Evolutionary conservation across 2,113 vertebrate genomes (phyloP).

Genomic region (Asarcornis scutulata): DNA sequence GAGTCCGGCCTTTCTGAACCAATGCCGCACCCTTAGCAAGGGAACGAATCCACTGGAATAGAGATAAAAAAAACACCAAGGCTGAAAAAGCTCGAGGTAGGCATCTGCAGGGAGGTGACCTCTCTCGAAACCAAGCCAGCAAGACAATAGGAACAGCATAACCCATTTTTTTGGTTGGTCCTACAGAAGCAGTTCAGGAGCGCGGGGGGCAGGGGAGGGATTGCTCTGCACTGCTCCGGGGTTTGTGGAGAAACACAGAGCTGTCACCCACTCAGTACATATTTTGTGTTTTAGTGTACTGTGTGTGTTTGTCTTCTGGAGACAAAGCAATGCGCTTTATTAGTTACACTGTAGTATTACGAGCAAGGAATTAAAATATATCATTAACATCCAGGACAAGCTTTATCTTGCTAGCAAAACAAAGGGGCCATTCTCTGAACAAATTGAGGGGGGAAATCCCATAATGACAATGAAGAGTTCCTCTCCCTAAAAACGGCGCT

Average conservation of each 20-base stretch:
- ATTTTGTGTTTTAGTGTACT: conserved; percentile 52
- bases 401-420: conserved; percentile 74
- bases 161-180: neutral
- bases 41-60: neutral
- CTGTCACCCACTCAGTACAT: conserved; percentile 70
- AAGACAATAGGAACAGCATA: neutral
- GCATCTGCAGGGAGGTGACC: neutral
- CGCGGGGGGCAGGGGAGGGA: neutral
- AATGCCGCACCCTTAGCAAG: neutral
- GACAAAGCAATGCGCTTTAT: conserved; percentile 69
- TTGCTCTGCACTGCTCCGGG: neutral
- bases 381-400: conserved; percentile 77
- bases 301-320: conserved; percentile 55
- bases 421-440: conserved; percentile 74
- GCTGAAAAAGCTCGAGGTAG: neutral
- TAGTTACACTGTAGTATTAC: conserved; percentile 72
- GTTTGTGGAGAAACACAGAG: conserved; percentile 37
- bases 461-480: conserved; percentile 74
- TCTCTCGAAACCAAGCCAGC: neutral
- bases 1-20: neutral
- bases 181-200: neutral
- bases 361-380: conserved; percentile 74
- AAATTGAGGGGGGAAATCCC: conserved; percentile 70
- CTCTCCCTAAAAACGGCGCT: conserved; percentile 73
- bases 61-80: neutral